Conservation (phyloP, 2,113 vertebrate genomes). For the Potamarius usumacintae region DNA sequence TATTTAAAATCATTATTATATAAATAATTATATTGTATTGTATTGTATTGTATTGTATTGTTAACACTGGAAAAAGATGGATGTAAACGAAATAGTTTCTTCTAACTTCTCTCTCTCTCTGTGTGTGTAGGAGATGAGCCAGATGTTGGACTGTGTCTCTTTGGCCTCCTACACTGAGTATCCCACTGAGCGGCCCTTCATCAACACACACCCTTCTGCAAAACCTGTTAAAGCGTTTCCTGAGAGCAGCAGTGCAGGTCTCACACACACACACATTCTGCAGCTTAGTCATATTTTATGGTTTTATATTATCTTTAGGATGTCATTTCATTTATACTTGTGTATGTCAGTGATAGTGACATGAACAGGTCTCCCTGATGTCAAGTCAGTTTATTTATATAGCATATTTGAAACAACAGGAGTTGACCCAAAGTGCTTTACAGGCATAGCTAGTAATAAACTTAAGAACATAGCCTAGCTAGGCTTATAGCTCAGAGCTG, state of each 20-base stretch:
- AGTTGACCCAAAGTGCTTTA: too few species aligned
- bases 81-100: background rate
- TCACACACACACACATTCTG: background rate
- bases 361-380: too few species aligned
- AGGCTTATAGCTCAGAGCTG: too few species aligned
- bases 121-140: conserved; percentile 26
- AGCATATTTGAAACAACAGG: too few species aligned
- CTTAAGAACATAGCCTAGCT: too few species aligned
- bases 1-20: background rate
- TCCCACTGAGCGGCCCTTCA: conserved; percentile 79
- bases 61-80: background rate
- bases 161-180: conserved; percentile 80
- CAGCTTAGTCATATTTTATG: too few species aligned
- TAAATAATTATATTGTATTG: too few species aligned
- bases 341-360: too few species aligned
- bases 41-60: background rate
- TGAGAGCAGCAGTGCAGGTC: conserved; percentile 89
- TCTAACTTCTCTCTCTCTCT: background rate
- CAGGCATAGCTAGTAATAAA: too few species aligned
- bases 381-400: too few species aligned
- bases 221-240: conserved; percentile 82
- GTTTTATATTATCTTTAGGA: too few species aligned
- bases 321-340: too few species aligned
- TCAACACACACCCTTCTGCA: conserved; percentile 65
- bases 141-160: conserved; percentile 71